phyloP scores from a whole-genome alignment of 2,888 invertebrate species.

The Thymelicus lineola region DNA sequence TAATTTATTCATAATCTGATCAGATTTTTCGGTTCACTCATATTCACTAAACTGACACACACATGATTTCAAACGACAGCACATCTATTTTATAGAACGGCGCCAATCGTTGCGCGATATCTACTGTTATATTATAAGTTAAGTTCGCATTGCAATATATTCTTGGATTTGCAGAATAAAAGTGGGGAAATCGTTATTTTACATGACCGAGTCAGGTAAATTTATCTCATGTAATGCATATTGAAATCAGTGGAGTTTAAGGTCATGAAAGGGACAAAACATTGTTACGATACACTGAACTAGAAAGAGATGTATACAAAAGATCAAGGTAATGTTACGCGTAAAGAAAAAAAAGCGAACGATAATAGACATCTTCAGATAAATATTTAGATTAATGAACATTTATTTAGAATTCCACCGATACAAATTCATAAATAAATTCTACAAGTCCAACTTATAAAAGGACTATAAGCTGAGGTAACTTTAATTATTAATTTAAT shows the following conservation, averaged over 20 bases:
- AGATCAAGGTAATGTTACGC: constrained; percentile 53
- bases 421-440: too few species aligned
- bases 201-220: constrained; percentile 23
- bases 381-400: background rate
- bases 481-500: too few species aligned
- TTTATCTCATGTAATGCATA: constrained; percentile 48
- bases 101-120: constrained; percentile 1
- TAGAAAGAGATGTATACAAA: constrained; percentile 58
- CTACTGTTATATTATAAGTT: background rate
- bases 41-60: constrained; percentile 20
- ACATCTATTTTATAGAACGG: constrained; percentile 16
- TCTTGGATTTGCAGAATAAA: background rate
- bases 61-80: constrained; percentile 1
- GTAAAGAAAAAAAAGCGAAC: background rate
- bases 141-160: background rate
- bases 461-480: too few species aligned
- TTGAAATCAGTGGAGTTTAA: constrained; percentile 69
- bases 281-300: constrained; percentile 44
- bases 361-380: constrained; percentile 21
- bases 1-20: background rate
- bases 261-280: constrained; percentile 68
- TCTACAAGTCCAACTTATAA: too few species aligned
- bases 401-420: too few species aligned
- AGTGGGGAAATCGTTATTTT: background rate
- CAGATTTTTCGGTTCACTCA: constrained; percentile 24